These are phyloP conservation scores for Hydropsyche betteni DNA, from an alignment of 2,888 invertebrate species.

Conservation along the genomic window DNA sequence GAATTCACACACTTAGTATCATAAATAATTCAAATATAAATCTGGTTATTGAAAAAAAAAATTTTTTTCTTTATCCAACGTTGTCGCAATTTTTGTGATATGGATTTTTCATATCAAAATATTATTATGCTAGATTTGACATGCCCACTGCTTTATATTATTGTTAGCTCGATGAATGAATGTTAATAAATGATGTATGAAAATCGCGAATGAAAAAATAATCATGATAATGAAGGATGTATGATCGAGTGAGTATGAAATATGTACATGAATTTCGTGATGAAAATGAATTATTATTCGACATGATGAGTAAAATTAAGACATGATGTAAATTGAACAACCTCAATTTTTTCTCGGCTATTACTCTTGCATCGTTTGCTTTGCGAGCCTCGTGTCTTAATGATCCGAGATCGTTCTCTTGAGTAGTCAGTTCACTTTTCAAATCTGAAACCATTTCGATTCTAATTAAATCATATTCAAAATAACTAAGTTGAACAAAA, in stretches of 20 bases:
- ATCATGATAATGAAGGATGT: background rate
- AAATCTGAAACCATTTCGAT: constrained; percentile 55
- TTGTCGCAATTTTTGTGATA: too few relatives aligned
- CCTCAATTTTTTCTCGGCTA: constrained; percentile 54
- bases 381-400: constrained; percentile 57
- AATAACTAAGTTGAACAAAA: background rate
- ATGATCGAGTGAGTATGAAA: background rate
- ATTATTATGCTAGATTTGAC: background rate
- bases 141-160: constrained; percentile 6
- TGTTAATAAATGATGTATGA: background rate
- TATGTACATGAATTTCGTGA: constrained; percentile 11
- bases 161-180: background rate
- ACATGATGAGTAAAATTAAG: constrained; percentile 1
- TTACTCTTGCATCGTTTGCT: constrained; percentile 53
- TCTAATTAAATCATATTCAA: background rate
- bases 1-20: too few relatives aligned
- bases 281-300: background rate
- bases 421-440: constrained; percentile 59
- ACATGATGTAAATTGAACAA: constrained; percentile 38
- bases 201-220: background rate
- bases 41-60: background rate
- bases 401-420: constrained; percentile 61
- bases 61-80: background rate
- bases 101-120: too few relatives aligned
- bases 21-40: background rate